Evolutionary conservation across 2,888 invertebrate genomes (phyloP).

Genomic region (Scrobipalpa atriplicella): DNA sequence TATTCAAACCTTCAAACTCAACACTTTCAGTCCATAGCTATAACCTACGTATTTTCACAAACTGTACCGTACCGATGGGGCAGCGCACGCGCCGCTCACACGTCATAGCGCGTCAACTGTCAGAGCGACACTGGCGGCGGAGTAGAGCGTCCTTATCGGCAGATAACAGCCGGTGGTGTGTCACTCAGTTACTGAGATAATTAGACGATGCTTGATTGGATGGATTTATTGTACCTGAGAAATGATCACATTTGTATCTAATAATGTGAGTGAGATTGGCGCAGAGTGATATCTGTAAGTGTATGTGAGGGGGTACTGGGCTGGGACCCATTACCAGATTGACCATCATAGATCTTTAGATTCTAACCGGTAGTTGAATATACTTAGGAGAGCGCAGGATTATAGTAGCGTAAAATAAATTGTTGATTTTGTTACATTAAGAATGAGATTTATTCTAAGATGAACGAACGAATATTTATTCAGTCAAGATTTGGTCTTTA

Average conservation of each 20-base stretch:
- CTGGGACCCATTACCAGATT: too few species aligned
- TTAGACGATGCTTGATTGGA: neutral
- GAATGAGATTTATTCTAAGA: too few species aligned
- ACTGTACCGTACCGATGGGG: neutral
- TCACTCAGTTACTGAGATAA: neutral
- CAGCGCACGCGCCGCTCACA: conserved; percentile 26
- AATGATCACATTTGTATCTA: neutral
- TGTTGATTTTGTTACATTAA: too few species aligned
- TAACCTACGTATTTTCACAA: neutral
- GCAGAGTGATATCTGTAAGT: too few species aligned
- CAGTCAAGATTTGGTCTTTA: too few species aligned
- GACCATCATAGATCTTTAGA: too few species aligned
- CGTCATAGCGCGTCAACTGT: conserved; percentile 56
- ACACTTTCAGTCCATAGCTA: neutral
- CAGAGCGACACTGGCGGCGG: conserved; percentile 52
- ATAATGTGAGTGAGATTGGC: too few species aligned
- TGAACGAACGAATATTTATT: too few species aligned
- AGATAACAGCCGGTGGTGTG: conserved; percentile 11
- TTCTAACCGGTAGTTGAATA: too few species aligned
- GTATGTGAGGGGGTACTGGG: too few species aligned
- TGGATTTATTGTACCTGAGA: neutral
- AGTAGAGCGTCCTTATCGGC: neutral
- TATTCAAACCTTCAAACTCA: neutral
- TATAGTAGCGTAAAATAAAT: too few species aligned
- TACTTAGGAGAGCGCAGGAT: too few species aligned